A percentile compares a stretch with the other conserved stretches of the same genome.
Evolutionary conservation across 2,797 vertebrate genomes (phyloP).

Genomic region (Rachycentron canadum): DNA sequence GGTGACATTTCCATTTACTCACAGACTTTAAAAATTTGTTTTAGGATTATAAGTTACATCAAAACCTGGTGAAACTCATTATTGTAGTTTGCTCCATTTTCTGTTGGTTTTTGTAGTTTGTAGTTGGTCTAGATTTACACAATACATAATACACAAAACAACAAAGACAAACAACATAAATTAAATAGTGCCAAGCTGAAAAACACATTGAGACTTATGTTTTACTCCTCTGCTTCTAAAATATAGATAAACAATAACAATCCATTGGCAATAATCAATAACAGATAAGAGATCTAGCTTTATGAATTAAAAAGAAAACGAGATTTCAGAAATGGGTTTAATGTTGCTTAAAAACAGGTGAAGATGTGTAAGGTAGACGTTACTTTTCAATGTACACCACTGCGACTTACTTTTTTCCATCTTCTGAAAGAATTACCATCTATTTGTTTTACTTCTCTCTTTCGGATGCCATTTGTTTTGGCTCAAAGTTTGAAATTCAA

Average conservation of each 20-base stretch:
- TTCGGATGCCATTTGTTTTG: constrained; percentile 24
- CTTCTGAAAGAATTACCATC: neutral
- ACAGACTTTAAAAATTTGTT: neutral
- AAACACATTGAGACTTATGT: too few species aligned
- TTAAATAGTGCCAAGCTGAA: too few species aligned
- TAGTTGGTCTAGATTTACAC: too few species aligned
- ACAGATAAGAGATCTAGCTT: neutral
- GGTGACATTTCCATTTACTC: neutral
- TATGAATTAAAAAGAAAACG: neutral
- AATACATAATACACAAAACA: too few species aligned
- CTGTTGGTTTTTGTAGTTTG: neutral
- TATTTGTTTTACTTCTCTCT: neutral
- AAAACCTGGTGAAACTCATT: neutral
- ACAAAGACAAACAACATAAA: too few species aligned
- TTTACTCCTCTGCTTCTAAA: too few species aligned
- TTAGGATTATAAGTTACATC: neutral
- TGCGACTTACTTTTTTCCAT: neutral
- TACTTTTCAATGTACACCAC: neutral
- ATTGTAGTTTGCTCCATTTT: neutral
- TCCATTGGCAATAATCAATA: neutral
- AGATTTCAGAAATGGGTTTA: too few species aligned
- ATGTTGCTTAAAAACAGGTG: constrained; percentile 3
- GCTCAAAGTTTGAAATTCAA: neutral
- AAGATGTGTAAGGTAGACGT: neutral
- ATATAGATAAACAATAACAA: too few species aligned